A percentile compares a stretch with the other conserved stretches of the same genome.
Evolutionary conservation across 92 coral and sea anemone genomes (phyloP).

Genomic region (Siderastrea radians): DNA sequence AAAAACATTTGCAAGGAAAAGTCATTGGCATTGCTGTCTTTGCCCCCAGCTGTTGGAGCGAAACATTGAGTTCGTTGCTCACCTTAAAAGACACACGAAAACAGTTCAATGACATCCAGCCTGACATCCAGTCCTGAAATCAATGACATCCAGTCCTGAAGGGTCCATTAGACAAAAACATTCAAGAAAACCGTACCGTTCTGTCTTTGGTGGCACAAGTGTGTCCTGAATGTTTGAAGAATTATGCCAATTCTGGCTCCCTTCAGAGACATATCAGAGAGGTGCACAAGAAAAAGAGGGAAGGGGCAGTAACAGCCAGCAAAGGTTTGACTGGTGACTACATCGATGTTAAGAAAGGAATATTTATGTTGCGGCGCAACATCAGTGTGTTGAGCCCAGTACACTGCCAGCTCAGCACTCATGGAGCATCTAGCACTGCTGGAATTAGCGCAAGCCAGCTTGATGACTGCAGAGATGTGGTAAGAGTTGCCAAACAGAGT

Average conservation of each 20-base stretch:
- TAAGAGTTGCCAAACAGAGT: conserved; percentile 20
- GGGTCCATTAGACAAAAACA: no score
- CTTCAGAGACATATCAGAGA: not conserved
- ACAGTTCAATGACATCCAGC: no score
- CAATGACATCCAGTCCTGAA: no score
- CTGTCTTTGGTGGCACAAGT: not conserved
- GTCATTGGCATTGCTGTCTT: no score
- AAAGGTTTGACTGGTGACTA: not conserved
- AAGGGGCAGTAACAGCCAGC: not conserved
- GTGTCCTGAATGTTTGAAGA: not conserved
- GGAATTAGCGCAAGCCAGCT: conserved; percentile 36
- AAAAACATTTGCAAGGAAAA: not conserved
- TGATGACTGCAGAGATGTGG: conserved; percentile 39
- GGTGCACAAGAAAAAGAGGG: conserved; percentile 3
- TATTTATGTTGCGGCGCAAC: conserved; percentile 13
- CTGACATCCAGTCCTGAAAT: no score
- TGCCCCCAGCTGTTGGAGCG: no score
- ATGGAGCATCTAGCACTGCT: no score
- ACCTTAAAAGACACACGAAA: no score
- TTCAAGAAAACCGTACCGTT: no score
- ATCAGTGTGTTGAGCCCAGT: conserved; percentile 10
- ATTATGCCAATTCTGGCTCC: not conserved
- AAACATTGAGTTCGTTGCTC: no score
- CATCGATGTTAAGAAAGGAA: not conserved
- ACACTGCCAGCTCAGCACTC: no score